Percentiles rank a stretch among this genome's conserved stretches.
Conservation (phyloP, 2,888 invertebrate species). For the Atethmia centrago region DNA sequence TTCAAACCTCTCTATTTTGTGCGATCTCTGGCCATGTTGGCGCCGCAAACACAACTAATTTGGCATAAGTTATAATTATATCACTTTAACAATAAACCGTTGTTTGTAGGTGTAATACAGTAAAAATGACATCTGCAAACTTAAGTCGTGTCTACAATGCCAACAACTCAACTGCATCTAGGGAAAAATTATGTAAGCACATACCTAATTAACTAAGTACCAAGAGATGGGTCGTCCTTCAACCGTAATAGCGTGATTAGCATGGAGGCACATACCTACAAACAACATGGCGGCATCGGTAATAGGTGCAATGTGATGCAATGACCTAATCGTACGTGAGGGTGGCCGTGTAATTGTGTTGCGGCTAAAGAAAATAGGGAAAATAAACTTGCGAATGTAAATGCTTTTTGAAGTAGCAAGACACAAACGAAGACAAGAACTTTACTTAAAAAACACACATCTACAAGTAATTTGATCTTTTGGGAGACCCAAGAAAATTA, state of each 20-base stretch:
- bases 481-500: background rate
- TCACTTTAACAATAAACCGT: no score
- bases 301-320: conserved; percentile 37
- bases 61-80: no score
- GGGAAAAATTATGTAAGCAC: conserved; percentile 12
- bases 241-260: conserved; percentile 44
- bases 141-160: background rate
- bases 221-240: conserved; percentile 51
- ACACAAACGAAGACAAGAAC: background rate
- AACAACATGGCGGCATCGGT: conserved; percentile 32
- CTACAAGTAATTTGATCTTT: background rate
- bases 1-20: no score
- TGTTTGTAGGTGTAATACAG: no score
- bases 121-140: background rate
- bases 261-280: conserved; percentile 44
- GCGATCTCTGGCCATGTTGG: no score
- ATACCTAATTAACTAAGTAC: conserved; percentile 49
- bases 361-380: conserved; percentile 6
- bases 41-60: no score
- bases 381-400: background rate
- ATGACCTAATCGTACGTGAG: conserved; percentile 66
- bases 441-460: background rate
- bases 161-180: conserved; percentile 1
- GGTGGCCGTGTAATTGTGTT: background rate
- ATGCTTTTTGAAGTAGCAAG: no score